Evolutionary conservation across 2,113 vertebrate genomes (phyloP).

Genomic region (rat (Rattus norvegicus)): DNA sequence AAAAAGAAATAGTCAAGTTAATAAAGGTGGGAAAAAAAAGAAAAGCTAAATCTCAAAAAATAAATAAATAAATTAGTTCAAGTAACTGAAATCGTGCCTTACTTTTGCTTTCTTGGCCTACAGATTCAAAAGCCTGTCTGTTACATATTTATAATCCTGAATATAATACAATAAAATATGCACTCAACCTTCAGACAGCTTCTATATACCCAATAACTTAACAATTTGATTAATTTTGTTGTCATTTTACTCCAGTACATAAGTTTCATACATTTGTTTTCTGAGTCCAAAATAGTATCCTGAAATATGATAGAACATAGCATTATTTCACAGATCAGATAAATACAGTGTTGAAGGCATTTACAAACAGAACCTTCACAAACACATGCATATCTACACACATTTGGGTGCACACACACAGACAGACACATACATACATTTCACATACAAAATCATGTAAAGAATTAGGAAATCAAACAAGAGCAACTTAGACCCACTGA

Average conservation of each 20-base stretch:
- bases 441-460: background rate
- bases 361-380: background rate
- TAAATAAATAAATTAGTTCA: background rate
- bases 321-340: background rate
- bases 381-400: background rate
- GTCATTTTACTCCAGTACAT: background rate
- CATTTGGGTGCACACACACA: background rate
- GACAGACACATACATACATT: background rate
- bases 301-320: background rate
- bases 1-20: too few relatives aligned
- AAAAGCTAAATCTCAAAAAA: too few relatives aligned
- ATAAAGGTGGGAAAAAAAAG: too few relatives aligned
- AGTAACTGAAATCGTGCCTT: background rate
- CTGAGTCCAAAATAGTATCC: background rate
- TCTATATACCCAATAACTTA: background rate
- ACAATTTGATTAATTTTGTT: background rate
- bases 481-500: accelerated
- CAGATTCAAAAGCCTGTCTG: background rate
- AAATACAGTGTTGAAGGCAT: too few relatives aligned
- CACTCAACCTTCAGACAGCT: background rate
- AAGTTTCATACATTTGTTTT: background rate
- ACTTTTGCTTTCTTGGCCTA: background rate
- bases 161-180: background rate
- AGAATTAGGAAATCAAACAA: background rate
- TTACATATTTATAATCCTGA: background rate